Percentiles rank a stretch among this genome's conserved stretches.
Evolutionary conservation across 2,113 vertebrate genomes (phyloP).

Genomic region (Apus apus): DNA sequence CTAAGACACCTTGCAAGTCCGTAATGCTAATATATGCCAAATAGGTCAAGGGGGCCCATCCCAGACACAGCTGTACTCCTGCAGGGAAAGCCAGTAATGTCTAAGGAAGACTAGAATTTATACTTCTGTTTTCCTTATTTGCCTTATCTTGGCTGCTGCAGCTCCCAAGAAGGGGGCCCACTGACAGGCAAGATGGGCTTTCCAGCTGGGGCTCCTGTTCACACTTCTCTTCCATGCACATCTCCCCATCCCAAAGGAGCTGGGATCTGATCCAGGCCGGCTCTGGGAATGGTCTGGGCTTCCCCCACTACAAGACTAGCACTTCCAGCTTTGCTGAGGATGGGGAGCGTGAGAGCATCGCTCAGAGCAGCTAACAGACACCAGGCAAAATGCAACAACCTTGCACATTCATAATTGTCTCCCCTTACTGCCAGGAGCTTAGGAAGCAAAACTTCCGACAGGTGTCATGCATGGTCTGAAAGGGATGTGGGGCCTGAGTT

Average conservation of each 20-base stretch:
- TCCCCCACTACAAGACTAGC: not conserved
- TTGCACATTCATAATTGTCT: not conserved
- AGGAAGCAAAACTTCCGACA: not conserved
- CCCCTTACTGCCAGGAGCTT: not conserved
- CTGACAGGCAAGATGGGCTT: not conserved
- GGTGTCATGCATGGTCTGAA: fast-evolving
- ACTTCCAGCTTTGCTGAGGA: not conserved
- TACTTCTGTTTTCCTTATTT: slow-evolving; percentile 48
- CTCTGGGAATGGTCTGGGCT: not conserved
- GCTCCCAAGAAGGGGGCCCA: slow-evolving; percentile 17
- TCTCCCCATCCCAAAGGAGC: not conserved
- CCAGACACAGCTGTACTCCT: not conserved
- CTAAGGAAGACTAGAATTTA: not conserved
- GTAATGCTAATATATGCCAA: not conserved
- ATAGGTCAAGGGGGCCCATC: not conserved
- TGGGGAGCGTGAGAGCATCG: fast-evolving
- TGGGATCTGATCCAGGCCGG: not conserved
- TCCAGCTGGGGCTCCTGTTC: not conserved
- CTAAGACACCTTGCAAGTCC: not conserved
- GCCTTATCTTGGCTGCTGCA: not conserved
- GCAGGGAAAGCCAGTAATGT: not conserved
- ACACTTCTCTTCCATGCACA: fast-evolving
- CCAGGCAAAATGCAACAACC: fast-evolving
- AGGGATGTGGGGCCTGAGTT: not conserved
- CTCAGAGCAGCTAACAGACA: not conserved